phyloP scores from a whole-genome alignment of 2,113 vertebrate genomes.

The Passer domesticus region DNA sequence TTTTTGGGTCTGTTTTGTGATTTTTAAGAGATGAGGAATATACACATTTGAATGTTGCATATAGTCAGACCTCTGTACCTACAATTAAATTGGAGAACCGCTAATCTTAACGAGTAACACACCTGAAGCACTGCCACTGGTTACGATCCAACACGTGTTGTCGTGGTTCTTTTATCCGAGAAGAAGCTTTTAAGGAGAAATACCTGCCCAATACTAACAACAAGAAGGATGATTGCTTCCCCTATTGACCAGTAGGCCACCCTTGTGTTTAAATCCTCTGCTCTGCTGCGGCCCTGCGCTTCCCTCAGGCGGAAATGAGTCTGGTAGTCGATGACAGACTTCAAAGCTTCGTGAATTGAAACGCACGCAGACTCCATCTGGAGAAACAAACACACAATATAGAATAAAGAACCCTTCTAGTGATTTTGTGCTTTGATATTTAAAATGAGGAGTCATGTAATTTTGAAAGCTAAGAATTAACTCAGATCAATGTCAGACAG shows the following conservation, averaged over 20 bases:
- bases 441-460: background rate
- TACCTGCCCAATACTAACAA: constrained; percentile 95
- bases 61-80: constrained; percentile 68
- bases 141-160: constrained; percentile 95
- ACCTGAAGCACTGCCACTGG: constrained; percentile 20
- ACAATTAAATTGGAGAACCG: constrained; percentile 63
- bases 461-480: background rate
- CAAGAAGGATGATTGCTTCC: constrained; percentile 91
- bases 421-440: background rate
- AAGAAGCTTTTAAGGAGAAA: constrained; percentile 97
- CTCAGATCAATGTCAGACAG: background rate
- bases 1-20: background rate
- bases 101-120: constrained; percentile 50
- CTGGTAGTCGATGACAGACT: constrained; percentile 96
- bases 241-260: constrained; percentile 97
- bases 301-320: constrained; percentile 96
- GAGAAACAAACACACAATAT: background rate
- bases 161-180: constrained; percentile 96
- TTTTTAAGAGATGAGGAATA: constrained; percentile 35
- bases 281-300: constrained; percentile 94
- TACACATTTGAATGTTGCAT: constrained; percentile 60
- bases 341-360: constrained; percentile 96
- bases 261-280: constrained; percentile 93
- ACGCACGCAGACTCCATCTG: constrained; percentile 99
- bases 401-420: background rate